A percentile compares a stretch with the other conserved stretches of the same genome.
phyloP scores from a whole-genome alignment of 2,797 vertebrate genomes.

The Mormyrops attenuatus region DNA sequence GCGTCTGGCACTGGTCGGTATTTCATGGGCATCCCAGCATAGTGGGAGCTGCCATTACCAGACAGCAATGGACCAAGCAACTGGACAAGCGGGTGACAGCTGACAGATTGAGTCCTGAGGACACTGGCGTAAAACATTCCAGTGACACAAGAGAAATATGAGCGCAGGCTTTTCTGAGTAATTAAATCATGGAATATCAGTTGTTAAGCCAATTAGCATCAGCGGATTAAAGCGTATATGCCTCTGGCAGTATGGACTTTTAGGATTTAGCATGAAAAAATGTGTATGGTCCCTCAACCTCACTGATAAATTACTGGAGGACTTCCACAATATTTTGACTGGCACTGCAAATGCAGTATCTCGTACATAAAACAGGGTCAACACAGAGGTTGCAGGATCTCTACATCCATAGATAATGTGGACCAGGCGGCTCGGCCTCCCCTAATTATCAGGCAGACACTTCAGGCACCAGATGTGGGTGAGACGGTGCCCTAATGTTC shows the following conservation, averaged over 20 bases:
- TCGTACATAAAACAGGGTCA: background rate
- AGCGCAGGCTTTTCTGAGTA: background rate
- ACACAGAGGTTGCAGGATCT: background rate
- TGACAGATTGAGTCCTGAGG: background rate
- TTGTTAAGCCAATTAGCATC: constrained; percentile 10
- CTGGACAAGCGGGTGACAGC: background rate
- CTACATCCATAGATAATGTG: background rate
- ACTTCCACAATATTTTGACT: background rate
- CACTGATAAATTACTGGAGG: background rate
- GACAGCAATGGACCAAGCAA: background rate
- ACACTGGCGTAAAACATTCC: background rate
- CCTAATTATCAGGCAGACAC: background rate
- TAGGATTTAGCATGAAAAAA: constrained; percentile 4
- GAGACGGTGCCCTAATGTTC: background rate
- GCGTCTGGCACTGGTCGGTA: background rate
- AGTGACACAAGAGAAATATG: background rate
- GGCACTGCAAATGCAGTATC: background rate
- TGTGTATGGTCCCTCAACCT: background rate
- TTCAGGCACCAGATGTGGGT: background rate
- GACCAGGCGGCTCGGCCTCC: background rate
- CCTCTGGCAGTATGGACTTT: background rate
- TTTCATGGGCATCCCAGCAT: background rate
- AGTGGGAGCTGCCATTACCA: background rate
- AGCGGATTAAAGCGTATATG: background rate
- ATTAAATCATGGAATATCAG: constrained; percentile 12